Conservation (phyloP, 2,113 vertebrate genomes). For the Eretmochelys imbricata region DNA sequence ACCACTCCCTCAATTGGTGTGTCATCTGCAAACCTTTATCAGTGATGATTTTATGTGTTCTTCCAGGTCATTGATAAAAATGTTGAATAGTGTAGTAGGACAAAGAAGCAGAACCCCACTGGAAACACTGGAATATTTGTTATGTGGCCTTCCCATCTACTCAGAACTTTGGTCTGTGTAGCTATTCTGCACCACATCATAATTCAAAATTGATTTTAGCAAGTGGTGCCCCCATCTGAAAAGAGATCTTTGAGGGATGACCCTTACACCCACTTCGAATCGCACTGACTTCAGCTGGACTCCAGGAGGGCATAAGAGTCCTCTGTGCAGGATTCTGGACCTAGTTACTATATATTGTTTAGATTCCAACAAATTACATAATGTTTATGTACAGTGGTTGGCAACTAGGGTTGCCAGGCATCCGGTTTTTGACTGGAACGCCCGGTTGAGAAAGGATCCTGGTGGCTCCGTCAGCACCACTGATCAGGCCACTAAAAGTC, state of each 20-base stretch:
- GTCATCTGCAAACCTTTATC: neutral
- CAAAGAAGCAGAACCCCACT: neutral
- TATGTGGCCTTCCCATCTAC: neutral
- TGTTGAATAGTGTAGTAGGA: neutral
- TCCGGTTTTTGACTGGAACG: too few species aligned
- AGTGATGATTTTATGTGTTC: neutral
- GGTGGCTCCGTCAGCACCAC: too few species aligned
- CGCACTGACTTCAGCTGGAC: neutral
- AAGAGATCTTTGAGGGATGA: neutral
- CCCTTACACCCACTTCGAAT: neutral
- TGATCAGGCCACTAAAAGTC: too few species aligned
- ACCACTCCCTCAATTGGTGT: neutral
- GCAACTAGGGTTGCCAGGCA: too few species aligned
- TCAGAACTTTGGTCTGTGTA: neutral
- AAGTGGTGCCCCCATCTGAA: neutral
- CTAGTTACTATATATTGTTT: neutral
- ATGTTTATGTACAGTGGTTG: neutral
- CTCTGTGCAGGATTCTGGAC: neutral
- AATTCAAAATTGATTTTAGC: neutral
- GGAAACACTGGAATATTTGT: neutral
- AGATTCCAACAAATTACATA: neutral
- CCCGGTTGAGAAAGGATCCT: too few species aligned
- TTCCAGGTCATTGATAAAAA: neutral
- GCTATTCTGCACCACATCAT: neutral
- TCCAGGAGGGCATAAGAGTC: neutral